Percentiles rank a stretch among this genome's conserved stretches.
These are phyloP conservation scores for Drosophila barbarae DNA, from an alignment of 2,888 invertebrate genomes.

Conservation along the genomic window DNA sequence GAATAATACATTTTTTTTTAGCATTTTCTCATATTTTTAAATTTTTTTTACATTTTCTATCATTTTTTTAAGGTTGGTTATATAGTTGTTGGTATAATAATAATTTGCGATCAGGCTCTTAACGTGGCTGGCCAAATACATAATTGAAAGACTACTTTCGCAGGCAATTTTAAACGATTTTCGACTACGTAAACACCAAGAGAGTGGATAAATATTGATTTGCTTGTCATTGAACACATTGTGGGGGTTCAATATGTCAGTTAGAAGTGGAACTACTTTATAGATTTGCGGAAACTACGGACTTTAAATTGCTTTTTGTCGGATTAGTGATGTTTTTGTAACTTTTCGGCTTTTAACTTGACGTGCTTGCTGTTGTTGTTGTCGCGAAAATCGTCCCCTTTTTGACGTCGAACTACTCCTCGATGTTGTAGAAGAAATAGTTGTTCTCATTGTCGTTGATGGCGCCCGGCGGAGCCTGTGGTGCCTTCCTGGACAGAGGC, in stretches of 20 bases:
- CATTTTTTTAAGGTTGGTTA: conserved; percentile 37
- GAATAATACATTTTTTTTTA: conserved; percentile 46
- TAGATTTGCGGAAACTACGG: conserved; percentile 23
- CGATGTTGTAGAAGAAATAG: conserved; percentile 80
- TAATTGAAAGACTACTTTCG: conserved; percentile 47
- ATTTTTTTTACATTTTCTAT: conserved; percentile 49
- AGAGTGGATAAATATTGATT: conserved; percentile 29
- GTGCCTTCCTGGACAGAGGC: conserved; percentile 90
- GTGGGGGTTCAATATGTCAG: conserved; percentile 62
- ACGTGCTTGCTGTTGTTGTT: conserved; percentile 1
- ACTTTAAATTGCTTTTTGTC: conserved; percentile 2
- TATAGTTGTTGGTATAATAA: conserved; percentile 49
- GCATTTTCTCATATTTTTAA: conserved; percentile 39
- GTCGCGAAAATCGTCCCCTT: conserved; percentile 44
- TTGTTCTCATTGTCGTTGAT: conserved; percentile 83
- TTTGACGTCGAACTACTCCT: conserved; percentile 74
- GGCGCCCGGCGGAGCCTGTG: conserved; percentile 84
- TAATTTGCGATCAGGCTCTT: conserved; percentile 77
- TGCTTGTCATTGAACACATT: conserved; percentile 59
- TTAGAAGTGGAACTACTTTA: conserved; percentile 2
- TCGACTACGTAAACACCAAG: conserved; percentile 33
- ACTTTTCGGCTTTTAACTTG: conserved; percentile 2
- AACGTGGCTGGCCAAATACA: conserved; percentile 62
- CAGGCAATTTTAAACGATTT: conserved; percentile 56
- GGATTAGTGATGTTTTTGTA: conserved; percentile 12